Evolutionary conservation across 2,888 invertebrate genomes (phyloP).

Genomic region (Nebria salina): DNA sequence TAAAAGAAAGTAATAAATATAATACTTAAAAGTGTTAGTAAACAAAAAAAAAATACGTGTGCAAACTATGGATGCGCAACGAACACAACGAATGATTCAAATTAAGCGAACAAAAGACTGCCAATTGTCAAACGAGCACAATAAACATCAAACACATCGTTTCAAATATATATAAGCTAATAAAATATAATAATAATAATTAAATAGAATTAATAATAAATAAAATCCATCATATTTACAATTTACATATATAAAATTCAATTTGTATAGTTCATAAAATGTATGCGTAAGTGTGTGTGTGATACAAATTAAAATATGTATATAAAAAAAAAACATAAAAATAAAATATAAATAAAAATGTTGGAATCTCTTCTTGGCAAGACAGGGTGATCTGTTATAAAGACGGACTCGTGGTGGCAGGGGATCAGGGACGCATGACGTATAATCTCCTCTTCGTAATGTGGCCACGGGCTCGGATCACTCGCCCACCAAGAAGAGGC

Average conservation of each 20-base stretch:
- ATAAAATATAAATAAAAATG: constrained; percentile 13
- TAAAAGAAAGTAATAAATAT: not conserved
- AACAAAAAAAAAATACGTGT: not conserved
- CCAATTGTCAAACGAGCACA: not conserved
- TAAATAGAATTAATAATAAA: constrained; percentile 1
- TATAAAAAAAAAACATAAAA: not conserved
- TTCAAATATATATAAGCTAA: not conserved
- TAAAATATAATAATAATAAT: not conserved
- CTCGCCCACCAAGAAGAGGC: constrained; percentile 42
- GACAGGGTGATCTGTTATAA: constrained; percentile 9
- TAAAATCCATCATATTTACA: constrained; percentile 1
- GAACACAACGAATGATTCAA: not conserved
- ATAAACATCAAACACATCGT: not conserved
- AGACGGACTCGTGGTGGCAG: not conserved
- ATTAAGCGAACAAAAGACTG: not conserved
- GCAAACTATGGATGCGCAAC: not conserved
- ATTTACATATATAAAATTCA: not conserved
- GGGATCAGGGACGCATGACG: constrained; percentile 12
- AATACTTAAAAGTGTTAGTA: not conserved
- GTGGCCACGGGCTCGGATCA: constrained; percentile 24
- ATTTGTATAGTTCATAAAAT: not conserved
- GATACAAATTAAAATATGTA: not conserved
- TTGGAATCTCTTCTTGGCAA: constrained; percentile 40
- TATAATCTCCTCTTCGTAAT: constrained; percentile 14
- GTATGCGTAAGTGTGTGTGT: constrained; percentile 5